phyloP scores from a whole-genome alignment of 2,797 vertebrate species.

The Steatocranus sp. region DNA sequence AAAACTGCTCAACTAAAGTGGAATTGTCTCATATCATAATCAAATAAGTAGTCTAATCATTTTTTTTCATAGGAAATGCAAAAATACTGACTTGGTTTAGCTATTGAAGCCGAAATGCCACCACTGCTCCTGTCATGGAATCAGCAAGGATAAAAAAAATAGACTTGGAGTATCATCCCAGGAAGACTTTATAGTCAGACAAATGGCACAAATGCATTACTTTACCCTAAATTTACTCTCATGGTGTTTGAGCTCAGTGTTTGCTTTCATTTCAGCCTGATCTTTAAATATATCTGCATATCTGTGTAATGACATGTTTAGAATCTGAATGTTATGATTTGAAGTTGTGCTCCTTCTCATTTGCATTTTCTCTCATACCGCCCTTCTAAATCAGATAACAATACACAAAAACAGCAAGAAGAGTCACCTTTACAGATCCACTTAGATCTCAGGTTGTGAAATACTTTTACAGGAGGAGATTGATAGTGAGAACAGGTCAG shows the following conservation, averaged over 20 bases:
- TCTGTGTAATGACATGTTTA: neutral
- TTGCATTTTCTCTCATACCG: neutral
- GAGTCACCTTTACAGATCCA: neutral
- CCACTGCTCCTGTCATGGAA: neutral
- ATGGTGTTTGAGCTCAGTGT: neutral
- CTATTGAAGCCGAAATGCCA: neutral
- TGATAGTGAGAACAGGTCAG: slow-evolving; percentile 5
- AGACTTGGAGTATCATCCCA: neutral
- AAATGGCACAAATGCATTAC: too few species aligned
- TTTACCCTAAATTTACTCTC: neutral
- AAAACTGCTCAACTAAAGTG: neutral
- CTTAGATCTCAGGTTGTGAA: slow-evolving; percentile 9
- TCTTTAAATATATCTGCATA: neutral
- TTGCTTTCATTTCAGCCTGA: neutral
- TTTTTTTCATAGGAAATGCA: neutral
- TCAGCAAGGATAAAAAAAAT: neutral
- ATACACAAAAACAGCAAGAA: neutral
- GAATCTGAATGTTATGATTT: neutral
- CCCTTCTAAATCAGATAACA: neutral
- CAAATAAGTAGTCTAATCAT: neutral
- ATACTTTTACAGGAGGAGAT: neutral
- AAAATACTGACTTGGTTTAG: neutral
- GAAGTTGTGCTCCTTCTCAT: neutral
- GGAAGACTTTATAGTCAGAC: neutral
- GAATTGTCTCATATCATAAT: neutral